Percentiles rank a stretch among this genome's conserved stretches.
Evolutionary conservation across 2,888 invertebrate genomes (phyloP).

Genomic region (Oscheius sp.): DNA sequence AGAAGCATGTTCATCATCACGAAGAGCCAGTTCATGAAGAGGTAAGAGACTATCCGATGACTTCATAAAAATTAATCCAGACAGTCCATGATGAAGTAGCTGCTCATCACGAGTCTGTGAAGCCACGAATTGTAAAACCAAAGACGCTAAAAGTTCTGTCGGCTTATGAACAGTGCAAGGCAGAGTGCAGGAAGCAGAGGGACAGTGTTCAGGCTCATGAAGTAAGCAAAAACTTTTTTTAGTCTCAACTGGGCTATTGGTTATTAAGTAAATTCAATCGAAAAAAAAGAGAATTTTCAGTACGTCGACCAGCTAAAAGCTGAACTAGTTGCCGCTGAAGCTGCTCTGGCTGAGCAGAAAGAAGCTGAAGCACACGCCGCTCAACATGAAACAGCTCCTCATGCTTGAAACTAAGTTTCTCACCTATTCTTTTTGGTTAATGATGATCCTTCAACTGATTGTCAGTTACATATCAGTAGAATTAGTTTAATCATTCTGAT

Average conservation of each 20-base stretch:
- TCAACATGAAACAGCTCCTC: neutral
- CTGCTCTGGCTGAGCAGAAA: constrained; percentile 47
- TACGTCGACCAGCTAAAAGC: constrained; percentile 60
- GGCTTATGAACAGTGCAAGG: constrained; percentile 64
- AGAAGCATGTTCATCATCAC: neutral
- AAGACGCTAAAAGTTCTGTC: constrained; percentile 53
- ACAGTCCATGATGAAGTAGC: neutral
- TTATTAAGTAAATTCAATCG: neutral
- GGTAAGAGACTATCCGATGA: neutral
- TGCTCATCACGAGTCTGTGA: constrained; percentile 3
- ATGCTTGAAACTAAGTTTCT: neutral
- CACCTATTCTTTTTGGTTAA: neutral
- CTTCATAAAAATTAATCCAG: neutral
- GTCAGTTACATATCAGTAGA: neutral
- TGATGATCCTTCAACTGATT: neutral
- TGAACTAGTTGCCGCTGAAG: constrained; percentile 59
- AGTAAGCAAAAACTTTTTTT: constrained; percentile 28
- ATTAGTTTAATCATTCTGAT: neutral
- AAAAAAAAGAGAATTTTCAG: too few species aligned
- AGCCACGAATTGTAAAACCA: constrained; percentile 41
- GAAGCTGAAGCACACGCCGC: constrained; percentile 28
- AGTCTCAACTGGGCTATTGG: neutral
- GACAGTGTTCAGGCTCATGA: constrained; percentile 57
- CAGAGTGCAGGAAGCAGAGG: constrained; percentile 62
- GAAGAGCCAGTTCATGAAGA: neutral